phyloP scores from a whole-genome alignment of 2,797 vertebrate species.

The Lepilemur septentrionalis region DNA sequence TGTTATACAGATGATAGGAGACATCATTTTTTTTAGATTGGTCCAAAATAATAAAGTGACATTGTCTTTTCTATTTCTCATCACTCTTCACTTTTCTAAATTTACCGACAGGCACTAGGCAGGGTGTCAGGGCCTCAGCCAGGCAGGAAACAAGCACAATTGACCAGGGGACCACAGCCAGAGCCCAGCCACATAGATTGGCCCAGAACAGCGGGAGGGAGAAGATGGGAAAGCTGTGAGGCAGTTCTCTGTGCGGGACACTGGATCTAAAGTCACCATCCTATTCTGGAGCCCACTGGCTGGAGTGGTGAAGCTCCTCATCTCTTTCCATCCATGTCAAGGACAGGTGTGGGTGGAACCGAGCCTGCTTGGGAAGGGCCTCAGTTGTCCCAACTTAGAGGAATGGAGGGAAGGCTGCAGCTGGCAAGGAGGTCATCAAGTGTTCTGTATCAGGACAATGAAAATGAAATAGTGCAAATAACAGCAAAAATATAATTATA shows the following conservation, averaged over 20 bases:
- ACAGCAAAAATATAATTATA: not conserved
- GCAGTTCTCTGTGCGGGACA: not conserved
- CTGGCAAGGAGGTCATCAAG: too few relatives aligned
- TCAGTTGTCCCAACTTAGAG: not conserved
- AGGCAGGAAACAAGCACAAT: not conserved
- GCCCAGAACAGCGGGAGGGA: not conserved
- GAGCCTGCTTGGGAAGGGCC: not conserved
- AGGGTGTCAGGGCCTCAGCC: too few relatives aligned
- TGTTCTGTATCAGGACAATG: not conserved
- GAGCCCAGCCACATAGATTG: not conserved
- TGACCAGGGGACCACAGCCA: not conserved
- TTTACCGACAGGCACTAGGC: not conserved
- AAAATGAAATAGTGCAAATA: not conserved
- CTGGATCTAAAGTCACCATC: not conserved
- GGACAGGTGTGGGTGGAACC: not conserved
- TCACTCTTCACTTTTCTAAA: not conserved
- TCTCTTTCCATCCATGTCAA: not conserved
- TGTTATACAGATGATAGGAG: not conserved
- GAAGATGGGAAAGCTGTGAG: not conserved
- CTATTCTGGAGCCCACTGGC: not conserved
- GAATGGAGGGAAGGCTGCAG: not conserved
- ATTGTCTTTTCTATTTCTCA: not conserved
- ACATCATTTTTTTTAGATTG: not conserved
- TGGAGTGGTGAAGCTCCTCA: fast-evolving
- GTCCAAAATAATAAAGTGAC: not conserved